Conservation (phyloP, 2,888 invertebrate species). For the Argyresthia goedartella region DNA sequence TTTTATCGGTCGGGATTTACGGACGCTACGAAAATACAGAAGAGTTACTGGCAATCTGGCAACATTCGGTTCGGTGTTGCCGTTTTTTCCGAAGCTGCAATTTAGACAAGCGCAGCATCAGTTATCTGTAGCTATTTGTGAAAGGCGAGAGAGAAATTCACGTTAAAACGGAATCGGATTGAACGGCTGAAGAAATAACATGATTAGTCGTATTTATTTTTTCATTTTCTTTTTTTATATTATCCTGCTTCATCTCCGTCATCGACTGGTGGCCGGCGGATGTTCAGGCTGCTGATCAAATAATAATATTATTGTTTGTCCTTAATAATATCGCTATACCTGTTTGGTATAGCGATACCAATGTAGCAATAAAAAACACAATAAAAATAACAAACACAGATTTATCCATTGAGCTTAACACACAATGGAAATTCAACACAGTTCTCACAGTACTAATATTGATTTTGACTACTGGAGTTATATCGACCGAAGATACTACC, state of each 20-base stretch:
- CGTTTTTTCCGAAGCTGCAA: background rate
- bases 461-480: too few relatives aligned
- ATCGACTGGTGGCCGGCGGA: too few relatives aligned
- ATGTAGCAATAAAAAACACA: too few relatives aligned
- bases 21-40: constrained; percentile 40
- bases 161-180: background rate
- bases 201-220: background rate
- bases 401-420: too few relatives aligned
- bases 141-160: background rate
- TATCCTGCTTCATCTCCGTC: background rate
- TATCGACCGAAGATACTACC: too few relatives aligned
- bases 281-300: too few relatives aligned
- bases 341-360: too few relatives aligned
- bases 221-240: background rate
- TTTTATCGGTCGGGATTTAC: constrained; percentile 57
- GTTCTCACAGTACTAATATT: too few relatives aligned
- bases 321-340: too few relatives aligned
- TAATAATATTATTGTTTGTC: too few relatives aligned
- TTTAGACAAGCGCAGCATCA: background rate
- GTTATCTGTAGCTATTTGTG: background rate
- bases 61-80: background rate
- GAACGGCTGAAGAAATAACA: background rate
- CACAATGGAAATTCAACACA: too few relatives aligned
- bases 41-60: constrained; percentile 7
- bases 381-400: too few relatives aligned